Evolutionary conservation across 2,113 vertebrate species (phyloP).

Genomic region (Galemys pyrenaicus): DNA sequence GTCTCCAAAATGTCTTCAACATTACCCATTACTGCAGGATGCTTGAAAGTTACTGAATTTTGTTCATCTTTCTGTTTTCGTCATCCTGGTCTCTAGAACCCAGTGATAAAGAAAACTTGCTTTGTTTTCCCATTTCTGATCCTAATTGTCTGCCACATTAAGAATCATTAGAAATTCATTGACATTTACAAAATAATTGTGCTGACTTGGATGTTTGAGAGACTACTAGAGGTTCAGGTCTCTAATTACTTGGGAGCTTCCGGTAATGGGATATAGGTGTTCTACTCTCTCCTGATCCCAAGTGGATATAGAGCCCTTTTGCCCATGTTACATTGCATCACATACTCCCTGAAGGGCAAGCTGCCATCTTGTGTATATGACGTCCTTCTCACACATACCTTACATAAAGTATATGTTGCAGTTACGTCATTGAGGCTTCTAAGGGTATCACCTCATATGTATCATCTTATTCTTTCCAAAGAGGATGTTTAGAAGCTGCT

Average conservation of each 20-base stretch:
- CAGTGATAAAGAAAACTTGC: background rate
- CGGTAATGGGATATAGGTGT: background rate
- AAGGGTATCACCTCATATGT: background rate
- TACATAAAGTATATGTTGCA: background rate
- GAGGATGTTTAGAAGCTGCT: background rate
- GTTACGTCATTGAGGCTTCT: background rate
- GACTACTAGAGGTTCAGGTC: background rate
- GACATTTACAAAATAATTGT: constrained; percentile 31
- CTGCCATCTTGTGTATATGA: background rate
- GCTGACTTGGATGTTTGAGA: background rate
- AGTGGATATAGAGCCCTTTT: background rate
- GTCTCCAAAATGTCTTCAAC: background rate
- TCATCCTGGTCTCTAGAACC: background rate
- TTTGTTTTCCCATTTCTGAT: background rate
- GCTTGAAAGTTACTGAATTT: background rate
- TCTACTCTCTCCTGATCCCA: background rate
- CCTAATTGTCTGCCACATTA: background rate
- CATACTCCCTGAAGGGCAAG: background rate
- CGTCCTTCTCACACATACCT: background rate
- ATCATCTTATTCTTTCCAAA: background rate
- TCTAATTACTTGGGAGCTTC: background rate
- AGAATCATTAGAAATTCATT: background rate
- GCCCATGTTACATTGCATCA: background rate
- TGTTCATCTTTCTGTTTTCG: background rate
- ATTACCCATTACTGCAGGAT: background rate